Evolutionary conservation across 2,888 invertebrate genomes (phyloP).

Genomic region (Sminthurinus aureus): DNA sequence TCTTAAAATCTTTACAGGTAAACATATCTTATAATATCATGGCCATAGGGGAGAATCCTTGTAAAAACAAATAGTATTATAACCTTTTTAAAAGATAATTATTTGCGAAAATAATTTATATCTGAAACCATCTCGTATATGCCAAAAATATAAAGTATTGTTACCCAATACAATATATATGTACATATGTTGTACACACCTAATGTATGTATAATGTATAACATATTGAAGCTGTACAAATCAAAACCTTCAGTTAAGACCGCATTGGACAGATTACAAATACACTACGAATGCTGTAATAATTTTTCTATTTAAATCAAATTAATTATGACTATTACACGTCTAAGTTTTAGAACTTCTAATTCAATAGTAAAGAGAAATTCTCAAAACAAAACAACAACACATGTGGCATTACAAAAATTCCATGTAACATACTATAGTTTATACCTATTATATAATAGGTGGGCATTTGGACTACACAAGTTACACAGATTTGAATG

Average conservation of each 20-base stretch:
- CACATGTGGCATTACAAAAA: too few relatives aligned
- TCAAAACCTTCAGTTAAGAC: neutral
- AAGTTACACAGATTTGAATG: slow-evolving; percentile 12
- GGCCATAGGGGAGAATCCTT: neutral
- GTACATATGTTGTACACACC: too few relatives aligned
- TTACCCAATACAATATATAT: neutral
- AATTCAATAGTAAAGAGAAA: too few relatives aligned
- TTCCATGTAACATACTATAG: too few relatives aligned
- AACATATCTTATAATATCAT: neutral
- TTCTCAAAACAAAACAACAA: too few relatives aligned
- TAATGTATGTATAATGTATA: too few relatives aligned
- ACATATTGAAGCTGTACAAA: slow-evolving; percentile 20
- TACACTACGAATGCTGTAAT: slow-evolving; percentile 14
- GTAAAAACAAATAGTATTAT: neutral
- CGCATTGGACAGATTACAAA: slow-evolving; percentile 16
- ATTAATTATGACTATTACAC: too few relatives aligned
- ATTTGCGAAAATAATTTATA: neutral
- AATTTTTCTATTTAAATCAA: too few relatives aligned
- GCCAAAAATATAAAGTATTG: neutral
- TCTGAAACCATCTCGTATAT: too few relatives aligned
- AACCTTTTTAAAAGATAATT: neutral
- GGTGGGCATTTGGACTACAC: slow-evolving; percentile 13
- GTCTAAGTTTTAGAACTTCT: too few relatives aligned
- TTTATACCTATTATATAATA: too few relatives aligned
- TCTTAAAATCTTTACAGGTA: slow-evolving; percentile 14